Evolutionary conservation across 2,888 invertebrate species (phyloP).

Genomic region (Lasioglossum malachurum): DNA sequence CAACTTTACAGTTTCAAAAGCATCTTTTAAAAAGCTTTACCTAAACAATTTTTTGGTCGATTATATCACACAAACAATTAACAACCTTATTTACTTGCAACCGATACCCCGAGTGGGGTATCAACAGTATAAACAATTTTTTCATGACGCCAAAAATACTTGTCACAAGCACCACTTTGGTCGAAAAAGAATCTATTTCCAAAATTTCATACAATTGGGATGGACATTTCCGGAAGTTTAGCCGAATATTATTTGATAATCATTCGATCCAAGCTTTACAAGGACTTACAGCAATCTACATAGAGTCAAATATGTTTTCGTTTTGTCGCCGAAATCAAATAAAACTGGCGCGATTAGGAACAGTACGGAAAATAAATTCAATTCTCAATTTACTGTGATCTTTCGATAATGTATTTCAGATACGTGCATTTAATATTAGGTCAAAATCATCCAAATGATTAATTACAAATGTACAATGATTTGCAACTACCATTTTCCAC

Average conservation of each 20-base stretch:
- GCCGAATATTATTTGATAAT: not conserved
- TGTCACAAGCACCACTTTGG: not conserved
- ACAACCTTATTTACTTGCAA: no score
- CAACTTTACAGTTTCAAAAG: not conserved
- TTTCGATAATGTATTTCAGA: slow-evolving; percentile 9
- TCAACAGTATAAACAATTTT: not conserved
- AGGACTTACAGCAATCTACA: not conserved
- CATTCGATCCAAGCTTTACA: not conserved
- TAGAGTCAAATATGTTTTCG: not conserved
- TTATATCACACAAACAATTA: no score
- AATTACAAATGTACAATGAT: not conserved
- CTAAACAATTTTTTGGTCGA: no score
- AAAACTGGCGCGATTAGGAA: not conserved
- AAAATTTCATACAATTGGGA: not conserved
- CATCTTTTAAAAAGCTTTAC: not conserved
- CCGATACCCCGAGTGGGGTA: no score
- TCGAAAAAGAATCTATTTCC: not conserved
- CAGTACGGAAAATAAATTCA: not conserved
- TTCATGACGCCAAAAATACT: not conserved
- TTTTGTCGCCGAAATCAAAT: not conserved
- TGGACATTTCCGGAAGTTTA: not conserved
- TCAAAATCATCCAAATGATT: slow-evolving; percentile 1
- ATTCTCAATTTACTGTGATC: slow-evolving; percentile 1
- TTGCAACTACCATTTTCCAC: not conserved
- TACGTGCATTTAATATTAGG: slow-evolving; percentile 6